Evolutionary conservation across 35 echinoderm and acorn worm genomes (phyloP), one percentile per base, ranked within the genome.

Genomic region (Apostichopus japonicus): DNA sequence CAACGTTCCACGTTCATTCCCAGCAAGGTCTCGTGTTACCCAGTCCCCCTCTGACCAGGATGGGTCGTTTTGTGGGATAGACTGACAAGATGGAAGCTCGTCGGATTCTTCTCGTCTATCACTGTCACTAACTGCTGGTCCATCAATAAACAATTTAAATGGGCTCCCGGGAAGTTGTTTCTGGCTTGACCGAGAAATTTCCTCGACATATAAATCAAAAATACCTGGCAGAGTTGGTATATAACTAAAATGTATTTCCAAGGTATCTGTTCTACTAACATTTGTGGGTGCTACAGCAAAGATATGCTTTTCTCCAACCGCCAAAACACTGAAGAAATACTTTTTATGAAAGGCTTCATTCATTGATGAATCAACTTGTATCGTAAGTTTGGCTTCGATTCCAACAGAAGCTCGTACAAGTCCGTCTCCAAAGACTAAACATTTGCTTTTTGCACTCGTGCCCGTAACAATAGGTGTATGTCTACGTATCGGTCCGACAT

Each of bases 151-250:
- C 23, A 88, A 25, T 14, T 62, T 55, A n/a, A 25, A 88, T 24
- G 86, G 86, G 23, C 86, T 88, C 24, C 65, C 65, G 15, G 57
- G 57, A 8, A 88, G 54, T 88, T 88, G 86, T 15, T 33, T 44
- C 23, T 88, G 86, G 10, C 33, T 6, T 25, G n/a, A 5, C 4
- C 14, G 56, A 67, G 25, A 56, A 3, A 88, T 62, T 22, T 65
- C 59, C 25, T 88, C 86, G 27, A 88, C 86, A 52, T 88, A 88
- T 62, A 88, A 72, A 62, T 25, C 86, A 27, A 67, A 88, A 51
- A 71, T 13, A 67, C 86, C 86, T 57, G 86, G 86, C 33, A 61
- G n/a, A 21, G 86, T 65, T 13, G 86, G 86, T 65, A 23, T 9
- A 15, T 88, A 88, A 6, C 57, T 61, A 23, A 88, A 88, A 10